Conservation (phyloP, 1,140 invertebrate genomes). For the Acromyrmex echinatior region DNA sequence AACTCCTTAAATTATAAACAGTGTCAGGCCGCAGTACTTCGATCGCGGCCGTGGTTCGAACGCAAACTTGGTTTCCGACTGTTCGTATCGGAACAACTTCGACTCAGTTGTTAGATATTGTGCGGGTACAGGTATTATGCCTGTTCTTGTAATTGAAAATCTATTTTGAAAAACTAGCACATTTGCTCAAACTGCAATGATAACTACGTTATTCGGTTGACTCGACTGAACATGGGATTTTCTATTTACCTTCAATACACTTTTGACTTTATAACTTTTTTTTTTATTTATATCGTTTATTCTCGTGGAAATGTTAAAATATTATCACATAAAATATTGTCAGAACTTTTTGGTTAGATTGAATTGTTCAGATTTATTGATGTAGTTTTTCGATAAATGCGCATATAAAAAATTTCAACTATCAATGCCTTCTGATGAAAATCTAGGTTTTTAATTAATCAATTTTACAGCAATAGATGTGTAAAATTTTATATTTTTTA, state of each 20-base stretch:
- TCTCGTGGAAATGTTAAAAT: slow-evolving; percentile 7
- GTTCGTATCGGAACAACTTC: slow-evolving; percentile 26
- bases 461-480: background rate
- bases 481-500: background rate
- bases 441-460: slow-evolving; percentile 9
- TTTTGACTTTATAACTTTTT: slow-evolving; percentile 47
- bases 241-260: slow-evolving; percentile 8
- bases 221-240: background rate
- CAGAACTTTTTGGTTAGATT: background rate
- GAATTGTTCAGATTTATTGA: slow-evolving; percentile 34
- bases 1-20: slow-evolving; percentile 82
- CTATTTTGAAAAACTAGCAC: slow-evolving; percentile 7
- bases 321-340: slow-evolving; percentile 16
- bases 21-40: slow-evolving; percentile 69
- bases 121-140: background rate
- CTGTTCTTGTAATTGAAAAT: slow-evolving; percentile 4
- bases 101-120: slow-evolving; percentile 1
- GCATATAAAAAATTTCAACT: background rate
- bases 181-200: background rate
- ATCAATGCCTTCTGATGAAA: background rate
- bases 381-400: background rate
- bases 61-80: slow-evolving; percentile 63
- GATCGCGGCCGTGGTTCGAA: slow-evolving; percentile 57
- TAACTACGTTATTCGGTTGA: background rate
- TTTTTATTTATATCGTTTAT: slow-evolving; percentile 20